Evolutionary conservation across 2,797 vertebrate species (phyloP).

Genomic region (Rhinoraja longicauda): DNA sequence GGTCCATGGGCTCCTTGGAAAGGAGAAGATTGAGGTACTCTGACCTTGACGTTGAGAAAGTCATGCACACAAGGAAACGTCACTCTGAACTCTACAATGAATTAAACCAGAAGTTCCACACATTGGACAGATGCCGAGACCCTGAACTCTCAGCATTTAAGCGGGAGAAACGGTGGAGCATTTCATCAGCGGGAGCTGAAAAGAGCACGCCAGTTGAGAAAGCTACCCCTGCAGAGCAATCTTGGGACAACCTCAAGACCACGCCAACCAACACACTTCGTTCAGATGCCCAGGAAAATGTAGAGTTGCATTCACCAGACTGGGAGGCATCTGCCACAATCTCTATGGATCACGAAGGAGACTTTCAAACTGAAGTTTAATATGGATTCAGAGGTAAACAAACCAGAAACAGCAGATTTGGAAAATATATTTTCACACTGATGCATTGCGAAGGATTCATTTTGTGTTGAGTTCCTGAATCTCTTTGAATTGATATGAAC

Average conservation of each 20-base stretch:
- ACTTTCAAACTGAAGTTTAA: constrained; percentile 99
- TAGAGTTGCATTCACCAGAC: constrained; percentile 81
- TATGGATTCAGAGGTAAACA: constrained; percentile 35
- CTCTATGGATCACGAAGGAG: constrained; percentile 78
- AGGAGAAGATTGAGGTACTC: too few relatives aligned
- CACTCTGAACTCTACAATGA: constrained; percentile 99
- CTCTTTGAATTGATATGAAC: constrained; percentile 16
- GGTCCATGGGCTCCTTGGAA: constrained; percentile 90
- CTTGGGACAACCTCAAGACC: constrained; percentile 91
- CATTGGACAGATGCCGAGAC: constrained; percentile 86
- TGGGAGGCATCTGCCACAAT: constrained; percentile 78
- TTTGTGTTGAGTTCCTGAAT: constrained; percentile 67
- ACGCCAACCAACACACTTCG: constrained; percentile 82
- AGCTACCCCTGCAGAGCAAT: constrained; percentile 69
- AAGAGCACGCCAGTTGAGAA: constrained; percentile 66
- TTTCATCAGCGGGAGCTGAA: constrained; percentile 76
- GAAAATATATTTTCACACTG: constrained; percentile 81
- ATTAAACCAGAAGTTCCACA: constrained; percentile 99
- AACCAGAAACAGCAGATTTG: constrained; percentile 45
- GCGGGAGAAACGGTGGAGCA: constrained; percentile 75
- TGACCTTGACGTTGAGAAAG: too few relatives aligned
- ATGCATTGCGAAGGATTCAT: constrained; percentile 65
- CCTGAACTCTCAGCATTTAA: constrained; percentile 29
- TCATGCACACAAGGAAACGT: constrained; percentile 99
- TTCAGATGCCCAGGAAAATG: constrained; percentile 75